Conservation (phyloP, 2,797 vertebrate species). For the Diglossa cyanea region DNA sequence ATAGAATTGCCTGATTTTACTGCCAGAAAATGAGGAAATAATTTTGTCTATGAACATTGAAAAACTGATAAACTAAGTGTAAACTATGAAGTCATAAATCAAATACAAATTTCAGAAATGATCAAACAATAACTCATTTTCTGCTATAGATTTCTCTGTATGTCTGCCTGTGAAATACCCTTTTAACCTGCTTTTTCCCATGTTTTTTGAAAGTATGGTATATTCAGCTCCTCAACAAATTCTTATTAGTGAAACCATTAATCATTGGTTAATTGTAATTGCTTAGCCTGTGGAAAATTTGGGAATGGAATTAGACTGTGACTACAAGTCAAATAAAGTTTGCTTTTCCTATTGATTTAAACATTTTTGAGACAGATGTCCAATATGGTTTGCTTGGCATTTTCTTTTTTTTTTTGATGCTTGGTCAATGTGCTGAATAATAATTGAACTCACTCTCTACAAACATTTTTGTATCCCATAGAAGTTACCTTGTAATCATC, state of each 20-base stretch:
- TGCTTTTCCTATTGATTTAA: constrained; percentile 73
- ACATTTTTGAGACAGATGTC: constrained; percentile 75
- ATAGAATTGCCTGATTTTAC: not conserved
- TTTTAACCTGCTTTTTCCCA: not conserved
- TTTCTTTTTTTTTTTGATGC: not conserved
- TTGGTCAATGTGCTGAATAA: constrained; percentile 61
- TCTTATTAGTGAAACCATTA: constrained; percentile 70
- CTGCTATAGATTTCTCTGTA: not conserved
- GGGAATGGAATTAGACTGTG: constrained; percentile 73
- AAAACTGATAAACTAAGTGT: not conserved
- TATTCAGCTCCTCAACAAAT: constrained; percentile 37
- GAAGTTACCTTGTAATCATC: constrained; percentile 51
- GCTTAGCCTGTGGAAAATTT: constrained; percentile 73
- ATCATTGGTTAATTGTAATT: constrained; percentile 76
- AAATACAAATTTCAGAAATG: not conserved
- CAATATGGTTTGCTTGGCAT: constrained; percentile 70
- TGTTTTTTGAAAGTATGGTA: not conserved
- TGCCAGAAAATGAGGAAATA: not conserved
- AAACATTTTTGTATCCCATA: not conserved
- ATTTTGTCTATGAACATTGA: not conserved
- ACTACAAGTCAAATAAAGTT: constrained; percentile 77
- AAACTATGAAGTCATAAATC: constrained; percentile 13
- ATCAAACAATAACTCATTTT: not conserved
- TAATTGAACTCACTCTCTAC: constrained; percentile 48
- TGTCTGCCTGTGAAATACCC: not conserved